These are phyloP conservation scores for Sebastes taczanowskii DNA, from an alignment of 2,797 vertebrate genomes.

Conservation along the genomic window DNA sequence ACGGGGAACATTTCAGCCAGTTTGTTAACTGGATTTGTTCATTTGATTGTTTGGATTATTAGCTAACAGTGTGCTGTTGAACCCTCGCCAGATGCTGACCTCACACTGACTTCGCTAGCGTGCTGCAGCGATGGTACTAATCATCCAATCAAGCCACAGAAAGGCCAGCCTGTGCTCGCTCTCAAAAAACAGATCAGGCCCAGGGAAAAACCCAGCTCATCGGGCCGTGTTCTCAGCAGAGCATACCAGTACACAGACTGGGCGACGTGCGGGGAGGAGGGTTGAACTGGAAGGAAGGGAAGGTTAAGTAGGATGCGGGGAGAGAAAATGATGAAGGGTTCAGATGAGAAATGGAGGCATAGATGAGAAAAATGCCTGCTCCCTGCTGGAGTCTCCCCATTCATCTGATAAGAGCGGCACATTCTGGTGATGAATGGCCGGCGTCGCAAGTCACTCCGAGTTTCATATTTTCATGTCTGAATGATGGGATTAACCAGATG, in stretches of 20 bases:
- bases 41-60: conserved; percentile 53
- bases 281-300: conserved; percentile 20
- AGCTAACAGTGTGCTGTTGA: conserved; percentile 44
- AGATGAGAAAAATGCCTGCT: conserved; percentile 58
- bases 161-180: conserved; percentile 57
- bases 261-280: conserved; percentile 17
- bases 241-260: conserved; percentile 19
- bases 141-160: conserved; percentile 68
- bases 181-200: conserved; percentile 52
- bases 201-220: conserved; percentile 49
- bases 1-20: conserved; percentile 9
- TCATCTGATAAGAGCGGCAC: conserved; percentile 70
- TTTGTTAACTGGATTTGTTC: conserved; percentile 49
- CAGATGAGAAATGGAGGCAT: conserved; percentile 49
- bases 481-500: conserved; percentile 61
- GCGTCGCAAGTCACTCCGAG: conserved; percentile 48
- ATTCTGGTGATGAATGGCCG: conserved; percentile 62
- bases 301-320: conserved; percentile 43
- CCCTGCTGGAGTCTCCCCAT: conserved; percentile 49
- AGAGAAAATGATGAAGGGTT: conserved; percentile 49
- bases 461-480: conserved; percentile 65
- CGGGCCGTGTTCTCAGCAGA: conserved; percentile 16
- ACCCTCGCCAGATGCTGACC: conserved; percentile 63
- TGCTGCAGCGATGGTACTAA: conserved; percentile 46
- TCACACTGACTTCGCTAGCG: conserved; percentile 58